These are phyloP conservation scores for Poeciliopsis turneri DNA, from an alignment of 2,797 vertebrate genomes.

Conservation along the genomic window DNA sequence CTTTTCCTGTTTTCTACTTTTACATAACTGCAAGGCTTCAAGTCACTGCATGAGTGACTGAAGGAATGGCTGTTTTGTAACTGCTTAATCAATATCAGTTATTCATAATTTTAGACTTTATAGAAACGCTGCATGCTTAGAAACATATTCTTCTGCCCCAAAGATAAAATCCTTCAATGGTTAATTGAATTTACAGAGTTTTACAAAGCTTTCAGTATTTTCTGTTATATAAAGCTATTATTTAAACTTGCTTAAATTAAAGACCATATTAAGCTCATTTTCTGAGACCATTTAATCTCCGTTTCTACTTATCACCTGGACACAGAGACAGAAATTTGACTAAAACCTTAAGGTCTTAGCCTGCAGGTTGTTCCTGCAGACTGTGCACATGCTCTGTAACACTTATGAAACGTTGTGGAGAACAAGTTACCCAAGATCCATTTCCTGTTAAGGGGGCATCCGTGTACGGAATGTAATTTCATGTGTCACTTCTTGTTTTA, in stretches of 20 bases:
- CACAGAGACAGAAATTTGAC: neutral
- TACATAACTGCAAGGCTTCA: neutral
- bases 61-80: neutral
- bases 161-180: neutral
- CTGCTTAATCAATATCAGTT: neutral
- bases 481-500: constrained; percentile 27
- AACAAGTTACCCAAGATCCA: constrained; percentile 39
- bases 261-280: neutral
- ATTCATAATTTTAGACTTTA: neutral
- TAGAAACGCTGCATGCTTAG: neutral
- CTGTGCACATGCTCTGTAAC: constrained; percentile 15
- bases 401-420: constrained; percentile 46
- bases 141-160: neutral
- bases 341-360: neutral
- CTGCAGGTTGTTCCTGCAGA: neutral
- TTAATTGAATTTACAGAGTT: neutral
- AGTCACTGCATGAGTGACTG: neutral
- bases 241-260: neutral
- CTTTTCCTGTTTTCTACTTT: neutral
- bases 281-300: neutral
- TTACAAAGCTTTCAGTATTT: neutral
- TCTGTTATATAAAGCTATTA: neutral
- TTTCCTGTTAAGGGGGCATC: constrained; percentile 18
- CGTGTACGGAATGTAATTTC: constrained; percentile 15
- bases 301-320: neutral